These are phyloP conservation scores for Hyla sarda DNA, from an alignment of 2,113 vertebrate genomes.

Conservation along the genomic window DNA sequence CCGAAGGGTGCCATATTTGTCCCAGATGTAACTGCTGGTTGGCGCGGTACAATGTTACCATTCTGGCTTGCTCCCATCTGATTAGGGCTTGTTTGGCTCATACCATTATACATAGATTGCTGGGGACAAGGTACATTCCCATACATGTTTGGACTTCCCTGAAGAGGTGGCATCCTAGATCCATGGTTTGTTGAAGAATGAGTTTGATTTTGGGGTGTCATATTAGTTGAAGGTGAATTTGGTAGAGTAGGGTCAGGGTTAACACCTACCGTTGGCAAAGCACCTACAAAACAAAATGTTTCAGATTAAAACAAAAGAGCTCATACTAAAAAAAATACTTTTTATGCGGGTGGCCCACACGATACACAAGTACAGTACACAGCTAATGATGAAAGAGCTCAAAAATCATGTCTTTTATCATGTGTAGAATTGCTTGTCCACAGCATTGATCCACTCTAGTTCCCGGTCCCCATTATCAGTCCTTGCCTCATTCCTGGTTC, in stretches of 20 bases:
- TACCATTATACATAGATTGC: constrained; percentile 68
- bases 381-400: too few relatives aligned
- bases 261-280: constrained; percentile 73
- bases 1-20: constrained; percentile 73
- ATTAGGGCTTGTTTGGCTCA: constrained; percentile 77
- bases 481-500: too few relatives aligned
- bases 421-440: too few relatives aligned
- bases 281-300: constrained; percentile 69
- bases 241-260: constrained; percentile 77
- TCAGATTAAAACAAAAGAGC: too few relatives aligned
- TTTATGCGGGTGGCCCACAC: too few relatives aligned
- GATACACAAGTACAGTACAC: too few relatives aligned
- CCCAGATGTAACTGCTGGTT: constrained; percentile 67
- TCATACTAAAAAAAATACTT: too few relatives aligned
- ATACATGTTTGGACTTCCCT: constrained; percentile 75
- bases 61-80: constrained; percentile 78
- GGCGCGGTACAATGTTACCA: constrained; percentile 77
- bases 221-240: constrained; percentile 80
- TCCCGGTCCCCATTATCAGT: too few relatives aligned
- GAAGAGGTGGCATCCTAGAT: constrained; percentile 77
- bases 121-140: constrained; percentile 77
- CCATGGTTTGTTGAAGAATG: constrained; percentile 77
- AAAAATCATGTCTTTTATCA: too few relatives aligned
- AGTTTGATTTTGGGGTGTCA: constrained; percentile 77
- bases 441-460: too few relatives aligned